Conservation (phyloP, 2,888 invertebrate species). For the Anaspis maculata region DNA sequence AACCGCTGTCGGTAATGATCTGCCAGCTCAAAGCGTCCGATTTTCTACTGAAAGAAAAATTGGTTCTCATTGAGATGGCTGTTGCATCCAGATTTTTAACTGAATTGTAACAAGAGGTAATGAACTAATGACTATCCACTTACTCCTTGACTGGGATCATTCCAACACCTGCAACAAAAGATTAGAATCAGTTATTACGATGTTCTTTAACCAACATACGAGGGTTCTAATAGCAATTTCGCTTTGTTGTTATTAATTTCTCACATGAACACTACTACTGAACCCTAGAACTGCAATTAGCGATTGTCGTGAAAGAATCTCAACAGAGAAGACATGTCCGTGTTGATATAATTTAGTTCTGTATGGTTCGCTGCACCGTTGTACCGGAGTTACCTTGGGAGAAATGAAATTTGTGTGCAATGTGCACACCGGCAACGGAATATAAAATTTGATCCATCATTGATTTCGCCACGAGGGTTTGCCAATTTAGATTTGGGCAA, state of each 20-base stretch:
- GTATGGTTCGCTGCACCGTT: slow-evolving; percentile 21
- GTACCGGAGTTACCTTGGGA: slow-evolving; percentile 25
- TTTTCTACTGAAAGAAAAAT: slow-evolving; percentile 49
- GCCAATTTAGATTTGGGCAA: too few species aligned
- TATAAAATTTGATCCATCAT: too few species aligned
- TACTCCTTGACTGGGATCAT: slow-evolving; percentile 93
- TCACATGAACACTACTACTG: too few species aligned
- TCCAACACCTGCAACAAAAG: slow-evolving; percentile 71
- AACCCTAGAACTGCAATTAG: too few species aligned
- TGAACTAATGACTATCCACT: slow-evolving; percentile 47
- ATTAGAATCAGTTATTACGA: neutral
- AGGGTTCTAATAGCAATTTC: too few species aligned
- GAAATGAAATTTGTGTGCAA: too few species aligned
- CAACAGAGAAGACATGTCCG: too few species aligned
- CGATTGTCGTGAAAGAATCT: too few species aligned
- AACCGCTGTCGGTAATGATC: slow-evolving; percentile 53
- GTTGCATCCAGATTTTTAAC: slow-evolving; percentile 3
- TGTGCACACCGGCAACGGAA: too few species aligned
- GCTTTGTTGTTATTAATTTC: too few species aligned
- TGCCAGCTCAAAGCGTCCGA: slow-evolving; percentile 79
- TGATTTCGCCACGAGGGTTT: too few species aligned
- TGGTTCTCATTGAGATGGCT: neutral
- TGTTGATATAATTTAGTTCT: slow-evolving; percentile 9
- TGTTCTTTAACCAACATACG: too few species aligned
- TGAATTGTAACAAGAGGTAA: slow-evolving; percentile 7